Evolutionary conservation across 2,888 invertebrate genomes (phyloP).

Genomic region (Metopia argyrocephala): DNA sequence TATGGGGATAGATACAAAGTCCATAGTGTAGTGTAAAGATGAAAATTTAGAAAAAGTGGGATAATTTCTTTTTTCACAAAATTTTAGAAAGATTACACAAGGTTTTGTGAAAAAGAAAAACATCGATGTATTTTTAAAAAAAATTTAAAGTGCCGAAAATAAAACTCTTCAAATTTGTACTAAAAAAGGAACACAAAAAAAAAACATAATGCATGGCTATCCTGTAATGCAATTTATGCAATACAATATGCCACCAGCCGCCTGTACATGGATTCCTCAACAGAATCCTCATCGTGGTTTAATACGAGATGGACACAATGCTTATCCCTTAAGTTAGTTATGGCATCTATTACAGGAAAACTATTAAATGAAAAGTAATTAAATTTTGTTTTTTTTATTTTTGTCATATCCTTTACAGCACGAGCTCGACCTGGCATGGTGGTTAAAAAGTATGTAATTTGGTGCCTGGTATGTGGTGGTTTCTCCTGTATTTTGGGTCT

Average conservation of each 20-base stretch:
- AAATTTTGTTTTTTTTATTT: background rate
- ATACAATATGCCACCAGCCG: constrained; percentile 80
- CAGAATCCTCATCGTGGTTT: constrained; percentile 74
- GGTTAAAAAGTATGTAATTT: constrained; percentile 86
- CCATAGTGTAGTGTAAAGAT: constrained; percentile 32
- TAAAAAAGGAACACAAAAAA: constrained; percentile 2
- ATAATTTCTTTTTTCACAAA: constrained; percentile 9
- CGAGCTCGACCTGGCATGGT: constrained; percentile 77
- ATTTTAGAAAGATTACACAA: constrained; percentile 2
- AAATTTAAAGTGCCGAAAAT: too few relatives aligned
- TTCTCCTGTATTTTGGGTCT: constrained; percentile 86
- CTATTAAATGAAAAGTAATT: background rate
- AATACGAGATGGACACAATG: constrained; percentile 65
- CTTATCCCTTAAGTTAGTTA: constrained; percentile 51
- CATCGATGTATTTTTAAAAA: background rate
- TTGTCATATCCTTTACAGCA: constrained; percentile 69
- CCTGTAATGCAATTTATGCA: constrained; percentile 84
- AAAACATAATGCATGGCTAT: constrained; percentile 81
- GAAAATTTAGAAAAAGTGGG: constrained; percentile 26
- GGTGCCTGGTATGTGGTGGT: constrained; percentile 88
- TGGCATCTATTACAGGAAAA: background rate
- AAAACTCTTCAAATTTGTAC: background rate
- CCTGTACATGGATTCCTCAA: constrained; percentile 78
- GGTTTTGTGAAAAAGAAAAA: background rate
- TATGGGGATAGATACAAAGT: constrained; percentile 54